Base-by-base conservation (phyloP, 2,888 invertebrate species). In the Coelopa pilipes region DNA sequence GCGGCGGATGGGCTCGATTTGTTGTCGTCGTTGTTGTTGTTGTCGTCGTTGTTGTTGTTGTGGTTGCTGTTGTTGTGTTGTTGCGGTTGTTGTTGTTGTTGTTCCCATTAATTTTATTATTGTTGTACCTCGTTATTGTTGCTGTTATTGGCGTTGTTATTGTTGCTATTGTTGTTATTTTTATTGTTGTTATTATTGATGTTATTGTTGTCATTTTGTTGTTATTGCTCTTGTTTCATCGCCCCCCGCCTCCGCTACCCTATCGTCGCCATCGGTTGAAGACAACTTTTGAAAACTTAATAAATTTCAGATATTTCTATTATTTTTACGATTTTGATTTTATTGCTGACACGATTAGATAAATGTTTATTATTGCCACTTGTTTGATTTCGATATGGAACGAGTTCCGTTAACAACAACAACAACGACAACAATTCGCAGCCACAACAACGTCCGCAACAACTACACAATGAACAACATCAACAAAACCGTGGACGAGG, bases 291-390 rank as follows among this genome's bases (percentile, higher is more conserved):
- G 7, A 24, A 21, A 53, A 49, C 47, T 66, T 49, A 49, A 50
- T 50, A 24, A 66, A 53, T 50, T 21, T 34, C 34, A 13, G 50
- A 66, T 17, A 17, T 49, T 49, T 63, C 19, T 24, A 66, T 62
- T 49, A 24, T 50, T 50, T 49, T 66, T 66, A 66, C 50, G 24
- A 50, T 49, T 66, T 49, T 50, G 66, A 66, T 66, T 50, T 66
- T 50, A 34, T 66, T 66, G 50, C 50, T 50, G 50, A 50, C 50
- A 66, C 24, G 66, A 66, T 66, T 66, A 66, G 66, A 66, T 66
- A 66, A 66, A 66, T 66, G 24, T 59, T 66, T 50, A 50, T 66
- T 66, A 66, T 50, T 66, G 34, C 66, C 15, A 50, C 21, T 50
- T 66, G 50, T 53, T 19, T 50, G 50, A n/a, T 19, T 50, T 66